These are phyloP conservation scores for Nebria ingens DNA, from an alignment of 1,140 invertebrate species.

Conservation along the genomic window DNA sequence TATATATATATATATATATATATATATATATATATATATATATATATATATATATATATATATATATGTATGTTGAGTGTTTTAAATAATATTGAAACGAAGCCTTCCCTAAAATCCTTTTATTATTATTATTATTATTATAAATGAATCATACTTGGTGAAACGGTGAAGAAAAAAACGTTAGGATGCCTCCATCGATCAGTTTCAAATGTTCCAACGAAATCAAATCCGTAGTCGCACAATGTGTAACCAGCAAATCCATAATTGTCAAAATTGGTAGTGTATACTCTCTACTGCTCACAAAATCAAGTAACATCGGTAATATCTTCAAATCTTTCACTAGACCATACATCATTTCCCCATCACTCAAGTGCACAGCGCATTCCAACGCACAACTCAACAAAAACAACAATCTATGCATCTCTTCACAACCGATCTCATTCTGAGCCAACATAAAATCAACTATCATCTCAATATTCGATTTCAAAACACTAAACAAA, in stretches of 20 bases:
- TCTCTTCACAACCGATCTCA: too few species aligned
- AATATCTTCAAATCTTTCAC: constrained; percentile 33
- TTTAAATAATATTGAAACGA: too few species aligned
- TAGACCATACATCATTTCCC: constrained; percentile 36
- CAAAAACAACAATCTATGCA: constrained; percentile 38
- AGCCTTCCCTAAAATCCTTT: too few species aligned
- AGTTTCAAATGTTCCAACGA: constrained; percentile 34
- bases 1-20: too few species aligned
- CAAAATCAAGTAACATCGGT: constrained; percentile 20
- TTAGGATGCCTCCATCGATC: constrained; percentile 40
- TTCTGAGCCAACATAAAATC: too few species aligned
- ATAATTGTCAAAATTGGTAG: constrained; percentile 34
- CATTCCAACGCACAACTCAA: constrained; percentile 44
- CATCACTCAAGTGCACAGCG: constrained; percentile 41
- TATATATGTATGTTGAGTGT: too few species aligned
- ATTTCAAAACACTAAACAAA: too few species aligned
- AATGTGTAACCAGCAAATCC: constrained; percentile 39
- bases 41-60: too few species aligned
- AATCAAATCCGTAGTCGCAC: neutral
- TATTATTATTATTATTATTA: too few species aligned
- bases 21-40: too few species aligned
- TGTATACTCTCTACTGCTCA: neutral
- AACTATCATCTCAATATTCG: too few species aligned
- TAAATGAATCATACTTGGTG: constrained; percentile 44
- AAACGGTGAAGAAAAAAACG: constrained; percentile 51